phyloP scores from a whole-genome alignment of 2,113 vertebrate species.

The Platysternon megacephalum region DNA sequence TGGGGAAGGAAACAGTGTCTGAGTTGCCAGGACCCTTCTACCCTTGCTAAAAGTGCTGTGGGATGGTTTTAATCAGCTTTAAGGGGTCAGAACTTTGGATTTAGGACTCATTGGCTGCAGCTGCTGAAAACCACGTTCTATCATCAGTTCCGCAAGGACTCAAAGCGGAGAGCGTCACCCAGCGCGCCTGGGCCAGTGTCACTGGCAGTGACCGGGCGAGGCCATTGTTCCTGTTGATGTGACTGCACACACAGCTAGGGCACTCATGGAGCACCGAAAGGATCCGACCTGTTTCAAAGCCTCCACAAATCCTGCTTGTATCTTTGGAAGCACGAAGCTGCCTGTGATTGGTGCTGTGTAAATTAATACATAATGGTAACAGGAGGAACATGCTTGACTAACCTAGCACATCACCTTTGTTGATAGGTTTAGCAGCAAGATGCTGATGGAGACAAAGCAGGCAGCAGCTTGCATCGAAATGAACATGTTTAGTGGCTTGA shows the following conservation, averaged over 20 bases:
- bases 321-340: rapidly evolving
- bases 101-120: no score
- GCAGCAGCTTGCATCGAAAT: rapidly evolving
- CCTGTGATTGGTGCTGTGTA: rapidly evolving
- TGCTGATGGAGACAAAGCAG: rapidly evolving
- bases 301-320: rapidly evolving
- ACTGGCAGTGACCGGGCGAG: background rate
- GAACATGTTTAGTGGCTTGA: background rate
- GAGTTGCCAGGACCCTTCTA: background rate
- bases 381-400: rapidly evolving
- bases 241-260: no score
- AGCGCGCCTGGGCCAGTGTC: no score
- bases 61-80: no score
- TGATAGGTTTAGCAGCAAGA: background rate
- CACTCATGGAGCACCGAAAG: rapidly evolving
- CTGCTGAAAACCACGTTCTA: no score
- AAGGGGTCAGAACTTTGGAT: no score
- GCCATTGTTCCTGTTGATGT: background rate
- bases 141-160: no score
- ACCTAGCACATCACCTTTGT: rapidly evolving
- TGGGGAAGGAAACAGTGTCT: background rate
- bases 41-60: no score
- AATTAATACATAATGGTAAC: rapidly evolving
- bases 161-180: no score
- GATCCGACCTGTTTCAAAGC: rapidly evolving